These are phyloP conservation scores for Chlamydotis undulata DNA, from an alignment of 2,113 vertebrate genomes.

Conservation along the genomic window DNA sequence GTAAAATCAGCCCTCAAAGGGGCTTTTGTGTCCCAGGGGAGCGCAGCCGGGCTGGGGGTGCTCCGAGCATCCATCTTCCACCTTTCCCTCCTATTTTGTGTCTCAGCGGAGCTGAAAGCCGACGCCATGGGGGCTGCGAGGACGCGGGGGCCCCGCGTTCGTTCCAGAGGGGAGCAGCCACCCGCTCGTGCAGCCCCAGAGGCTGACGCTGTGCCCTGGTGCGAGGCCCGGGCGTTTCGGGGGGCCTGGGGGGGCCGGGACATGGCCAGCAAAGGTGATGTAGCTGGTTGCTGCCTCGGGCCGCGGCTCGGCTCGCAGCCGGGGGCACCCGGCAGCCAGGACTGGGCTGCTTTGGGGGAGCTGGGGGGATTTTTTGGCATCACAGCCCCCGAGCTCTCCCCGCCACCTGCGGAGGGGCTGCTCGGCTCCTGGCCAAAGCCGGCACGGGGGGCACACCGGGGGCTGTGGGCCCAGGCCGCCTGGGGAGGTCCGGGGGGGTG, in stretches of 20 bases:
- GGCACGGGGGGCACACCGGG: accelerated
- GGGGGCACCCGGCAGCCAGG: not conserved
- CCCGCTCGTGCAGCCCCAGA: not conserved
- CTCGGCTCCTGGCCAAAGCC: not conserved
- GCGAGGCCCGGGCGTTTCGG: not conserved
- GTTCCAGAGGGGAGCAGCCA: not conserved
- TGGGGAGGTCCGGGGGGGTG: not conserved
- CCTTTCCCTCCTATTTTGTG: not conserved
- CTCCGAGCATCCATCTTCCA: slow-evolving; percentile 23
- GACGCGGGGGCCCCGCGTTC: not conserved
- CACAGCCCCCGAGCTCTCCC: no score
- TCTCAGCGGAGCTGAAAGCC: not conserved
- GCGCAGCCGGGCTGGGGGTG: not conserved
- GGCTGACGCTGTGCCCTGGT: accelerated
- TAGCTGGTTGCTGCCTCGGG: accelerated
- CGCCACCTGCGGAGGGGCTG: accelerated
- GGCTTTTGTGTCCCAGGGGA: slow-evolving; percentile 9
- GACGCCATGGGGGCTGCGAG: not conserved
- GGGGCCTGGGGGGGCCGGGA: accelerated
- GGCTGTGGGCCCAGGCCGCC: no score
- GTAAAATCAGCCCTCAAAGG: slow-evolving; percentile 24
- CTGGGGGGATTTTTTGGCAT: not conserved
- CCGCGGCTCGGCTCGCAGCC: accelerated
- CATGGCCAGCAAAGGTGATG: not conserved
- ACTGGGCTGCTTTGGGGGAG: accelerated